Evolutionary conservation across 2,113 vertebrate genomes (phyloP).

Genomic region (Pterocles orientalis): DNA sequence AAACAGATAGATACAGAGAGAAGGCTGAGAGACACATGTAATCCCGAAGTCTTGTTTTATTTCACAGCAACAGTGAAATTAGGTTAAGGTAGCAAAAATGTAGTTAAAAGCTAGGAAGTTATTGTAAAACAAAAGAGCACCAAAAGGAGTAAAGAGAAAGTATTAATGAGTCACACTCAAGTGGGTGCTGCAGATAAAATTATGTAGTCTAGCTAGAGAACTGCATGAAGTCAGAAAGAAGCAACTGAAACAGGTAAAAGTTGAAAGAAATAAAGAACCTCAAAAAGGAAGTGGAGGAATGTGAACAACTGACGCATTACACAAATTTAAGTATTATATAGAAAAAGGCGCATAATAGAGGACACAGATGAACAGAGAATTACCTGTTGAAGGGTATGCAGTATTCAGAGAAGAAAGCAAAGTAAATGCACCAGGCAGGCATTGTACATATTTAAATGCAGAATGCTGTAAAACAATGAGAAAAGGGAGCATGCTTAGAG

Average conservation of each 20-base stretch:
- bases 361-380: background rate
- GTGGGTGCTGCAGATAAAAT: background rate
- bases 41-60: background rate
- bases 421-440: rapidly evolving
- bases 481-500: background rate
- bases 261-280: background rate
- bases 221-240: background rate
- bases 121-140: background rate
- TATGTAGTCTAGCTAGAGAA: background rate
- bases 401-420: background rate
- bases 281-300: background rate
- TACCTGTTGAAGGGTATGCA: background rate
- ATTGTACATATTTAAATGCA: background rate
- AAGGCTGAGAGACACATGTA: background rate
- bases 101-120: background rate
- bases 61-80: background rate
- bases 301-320: background rate
- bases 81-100: background rate
- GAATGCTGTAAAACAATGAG: background rate
- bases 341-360: background rate
- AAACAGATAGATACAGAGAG: background rate
- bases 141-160: background rate
- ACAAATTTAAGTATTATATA: background rate
- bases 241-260: background rate
- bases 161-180: background rate